A percentile compares a stretch with the other conserved stretches of the same genome.
phyloP scores from a whole-genome alignment of 2,888 invertebrate genomes.

The Arctia plantaginis region DNA sequence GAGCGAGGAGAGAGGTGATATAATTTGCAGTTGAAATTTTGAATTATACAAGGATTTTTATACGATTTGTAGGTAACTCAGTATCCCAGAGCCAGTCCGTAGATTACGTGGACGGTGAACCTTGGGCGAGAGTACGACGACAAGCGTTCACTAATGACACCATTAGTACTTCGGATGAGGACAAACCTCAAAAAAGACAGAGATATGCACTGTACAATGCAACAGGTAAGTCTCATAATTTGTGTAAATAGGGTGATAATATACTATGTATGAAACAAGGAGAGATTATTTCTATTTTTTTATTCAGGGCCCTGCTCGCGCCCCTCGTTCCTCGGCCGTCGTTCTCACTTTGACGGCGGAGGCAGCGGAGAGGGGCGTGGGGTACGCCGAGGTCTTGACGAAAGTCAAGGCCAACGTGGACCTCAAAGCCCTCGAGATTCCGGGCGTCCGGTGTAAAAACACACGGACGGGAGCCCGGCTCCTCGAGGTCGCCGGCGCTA shows the following conservation, averaged over 20 bases:
- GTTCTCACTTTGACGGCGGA: too few species aligned
- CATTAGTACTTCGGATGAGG: slow-evolving; percentile 61
- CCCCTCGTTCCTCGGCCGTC: too few species aligned
- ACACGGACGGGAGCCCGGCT: too few species aligned
- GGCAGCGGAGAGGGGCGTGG: too few species aligned
- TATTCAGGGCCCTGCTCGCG: slow-evolving; percentile 69
- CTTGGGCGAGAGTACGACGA: slow-evolving; percentile 68
- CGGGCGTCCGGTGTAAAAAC: too few species aligned
- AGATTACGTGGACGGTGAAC: slow-evolving; percentile 67
- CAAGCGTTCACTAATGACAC: slow-evolving; percentile 59
- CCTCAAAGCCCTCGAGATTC: too few species aligned
- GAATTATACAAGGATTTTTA: neutral
- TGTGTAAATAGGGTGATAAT: neutral
- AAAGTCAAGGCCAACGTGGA: too few species aligned
- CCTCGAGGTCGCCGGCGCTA: too few species aligned
- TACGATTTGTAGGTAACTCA: slow-evolving; percentile 72
- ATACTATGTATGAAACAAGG: neutral
- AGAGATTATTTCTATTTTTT: neutral
- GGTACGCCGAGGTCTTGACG: too few species aligned
- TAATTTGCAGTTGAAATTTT: neutral
- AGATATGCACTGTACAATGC: slow-evolving; percentile 84
- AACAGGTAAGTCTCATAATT: slow-evolving; percentile 67
- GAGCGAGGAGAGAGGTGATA: too few species aligned
- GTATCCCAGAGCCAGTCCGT: slow-evolving; percentile 68
- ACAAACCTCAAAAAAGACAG: slow-evolving; percentile 67